Base-by-base conservation (phyloP, 2,888 invertebrate genomes). In the Oeneis ivallda region DNA sequence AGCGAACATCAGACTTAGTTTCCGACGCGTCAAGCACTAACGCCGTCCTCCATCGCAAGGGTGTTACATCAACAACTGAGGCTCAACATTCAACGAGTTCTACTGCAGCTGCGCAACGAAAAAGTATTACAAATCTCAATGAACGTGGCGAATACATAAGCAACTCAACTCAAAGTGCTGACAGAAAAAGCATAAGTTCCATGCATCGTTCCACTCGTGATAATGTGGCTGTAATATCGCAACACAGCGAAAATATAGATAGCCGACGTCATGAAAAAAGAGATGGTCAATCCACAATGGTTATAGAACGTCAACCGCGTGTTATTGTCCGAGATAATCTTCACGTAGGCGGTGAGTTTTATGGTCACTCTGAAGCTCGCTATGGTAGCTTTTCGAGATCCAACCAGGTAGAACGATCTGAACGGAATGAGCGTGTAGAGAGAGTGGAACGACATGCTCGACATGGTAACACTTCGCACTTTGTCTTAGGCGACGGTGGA, bases 91-190 rank as follows among this genome's bases (percentile, higher is more conserved):
- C 95, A 0, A 95, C 94, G 10, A 94, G 94, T 74, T 94, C 95
- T 0, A 94, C 95, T 0, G 96, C 96, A 17, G 94, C 96, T 32
- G 95, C 96, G 70, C 96, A 96, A 83, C 93, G 96, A 60, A 96
- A 96, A 81, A 96, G 96, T 66, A 95, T 96, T 67, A 94, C 94
- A 32, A 96, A 96, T 79, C 89, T 97, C 1, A 94, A 95, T 64
- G 96, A 96, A 69, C 94, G 94, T 73, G 94, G 94, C 10, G 94
- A 94, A 75, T 94, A 94, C 75, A 93, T 94, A 66, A 94, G 93
- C 70, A 94, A 94, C 72, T 93, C 94, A 1, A 92, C 93, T 0
- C 94, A 94, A 67, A 94, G 94, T 72, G 93, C 93, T 10, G 96
- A 96, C 70, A 93, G 96, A 67, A 94, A 94, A 74, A 96, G 96